Percentiles rank a stretch among this genome's conserved stretches.
Evolutionary conservation across 2,113 vertebrate species (phyloP).

Genomic region (Dipodomys ordii): DNA sequence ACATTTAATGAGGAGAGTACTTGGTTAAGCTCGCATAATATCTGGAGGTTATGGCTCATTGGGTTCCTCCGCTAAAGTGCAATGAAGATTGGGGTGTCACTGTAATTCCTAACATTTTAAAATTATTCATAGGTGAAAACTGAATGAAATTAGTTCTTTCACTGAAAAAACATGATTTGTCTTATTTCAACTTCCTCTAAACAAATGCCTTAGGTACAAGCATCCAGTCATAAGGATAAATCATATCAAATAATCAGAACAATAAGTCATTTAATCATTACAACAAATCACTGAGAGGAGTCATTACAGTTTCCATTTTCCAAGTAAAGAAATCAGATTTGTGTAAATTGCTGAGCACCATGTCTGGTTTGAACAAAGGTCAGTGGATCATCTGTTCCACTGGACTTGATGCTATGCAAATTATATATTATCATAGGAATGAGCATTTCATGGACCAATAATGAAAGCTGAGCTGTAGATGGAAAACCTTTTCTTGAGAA

Average conservation of each 20-base stretch:
- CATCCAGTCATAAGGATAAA: conserved; percentile 11
- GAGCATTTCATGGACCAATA: neutral
- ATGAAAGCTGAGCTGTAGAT: neutral
- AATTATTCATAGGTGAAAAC: neutral
- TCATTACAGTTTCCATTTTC: neutral
- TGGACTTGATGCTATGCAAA: neutral
- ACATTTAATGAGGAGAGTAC: conserved; percentile 62
- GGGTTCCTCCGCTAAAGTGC: neutral
- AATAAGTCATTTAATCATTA: conserved; percentile 13
- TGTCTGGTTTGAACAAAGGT: neutral
- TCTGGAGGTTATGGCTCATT: neutral
- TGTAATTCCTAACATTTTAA: conserved; percentile 38
- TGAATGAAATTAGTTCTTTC: conserved; percentile 35
- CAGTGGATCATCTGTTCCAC: neutral
- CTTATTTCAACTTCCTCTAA: neutral
- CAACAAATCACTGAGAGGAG: neutral
- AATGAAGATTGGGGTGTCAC: neutral
- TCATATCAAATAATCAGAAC: neutral
- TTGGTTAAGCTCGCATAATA: conserved; percentile 4
- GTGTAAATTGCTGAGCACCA: neutral
- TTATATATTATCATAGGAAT: neutral
- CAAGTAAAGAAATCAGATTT: too few species aligned
- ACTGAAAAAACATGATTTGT: neutral
- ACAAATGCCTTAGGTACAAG: conserved; percentile 36
- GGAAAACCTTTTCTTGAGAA: neutral